A percentile compares a stretch with the other conserved stretches of the same genome.
Conservation (phyloP, 2,113 vertebrate species). For the Sitta europaea region DNA sequence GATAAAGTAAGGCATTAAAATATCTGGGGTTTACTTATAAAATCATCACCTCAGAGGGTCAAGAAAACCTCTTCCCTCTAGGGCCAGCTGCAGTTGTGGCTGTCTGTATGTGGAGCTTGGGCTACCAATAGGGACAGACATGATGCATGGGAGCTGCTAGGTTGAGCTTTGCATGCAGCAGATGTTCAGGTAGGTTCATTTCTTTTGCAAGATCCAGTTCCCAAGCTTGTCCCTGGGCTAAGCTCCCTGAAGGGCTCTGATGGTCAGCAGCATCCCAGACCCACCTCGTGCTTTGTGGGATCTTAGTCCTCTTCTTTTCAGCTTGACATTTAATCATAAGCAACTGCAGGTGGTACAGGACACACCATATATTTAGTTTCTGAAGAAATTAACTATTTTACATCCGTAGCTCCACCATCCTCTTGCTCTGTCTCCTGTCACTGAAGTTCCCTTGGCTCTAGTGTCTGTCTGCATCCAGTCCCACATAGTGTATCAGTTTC, state of each 20-base stretch:
- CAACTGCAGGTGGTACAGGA: background rate
- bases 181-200: background rate
- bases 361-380: background rate
- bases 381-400: background rate
- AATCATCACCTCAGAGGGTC: background rate
- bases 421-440: background rate
- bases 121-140: background rate
- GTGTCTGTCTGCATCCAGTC: background rate
- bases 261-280: background rate
- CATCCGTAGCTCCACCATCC: background rate
- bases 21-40: background rate
- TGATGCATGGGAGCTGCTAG: background rate
- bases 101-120: background rate
- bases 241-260: background rate
- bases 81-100: background rate
- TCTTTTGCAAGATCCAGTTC: background rate
- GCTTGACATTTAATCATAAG: background rate
- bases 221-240: background rate
- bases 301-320: background rate
- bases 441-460: background rate
- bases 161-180: background rate
- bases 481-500: background rate
- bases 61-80: background rate
- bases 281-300: background rate
- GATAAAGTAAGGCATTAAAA: background rate